Percentiles rank a stretch among this genome's conserved stretches.
Conservation (phyloP, 2,113 vertebrate genomes). For the Oreochromis spilurus region DNA sequence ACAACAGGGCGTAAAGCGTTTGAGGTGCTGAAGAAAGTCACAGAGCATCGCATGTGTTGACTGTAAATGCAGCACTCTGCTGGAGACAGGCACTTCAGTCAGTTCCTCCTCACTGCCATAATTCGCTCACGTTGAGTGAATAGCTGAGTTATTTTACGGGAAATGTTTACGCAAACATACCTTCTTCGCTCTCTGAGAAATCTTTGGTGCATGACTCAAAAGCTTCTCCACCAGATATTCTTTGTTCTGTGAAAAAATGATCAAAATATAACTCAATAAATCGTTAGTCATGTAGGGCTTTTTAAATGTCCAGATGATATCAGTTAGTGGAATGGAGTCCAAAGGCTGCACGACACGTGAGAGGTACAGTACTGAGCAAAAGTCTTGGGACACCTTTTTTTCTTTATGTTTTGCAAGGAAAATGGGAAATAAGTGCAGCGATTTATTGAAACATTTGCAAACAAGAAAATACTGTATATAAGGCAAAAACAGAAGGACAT, state of each 20-base stretch:
- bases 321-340: neutral
- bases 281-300: neutral
- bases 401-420: neutral
- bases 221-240: slow-evolving; percentile 96
- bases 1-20: slow-evolving; percentile 11
- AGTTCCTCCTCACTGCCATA: neutral
- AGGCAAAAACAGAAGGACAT: neutral
- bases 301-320: neutral
- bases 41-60: slow-evolving; percentile 31
- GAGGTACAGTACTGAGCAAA: neutral
- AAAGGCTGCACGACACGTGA: neutral
- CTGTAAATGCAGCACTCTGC: slow-evolving; percentile 43
- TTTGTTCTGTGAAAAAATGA: slow-evolving; percentile 82
- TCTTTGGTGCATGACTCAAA: slow-evolving; percentile 89
- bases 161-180: slow-evolving; percentile 65
- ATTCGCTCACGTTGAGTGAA: slow-evolving; percentile 47
- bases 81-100: slow-evolving; percentile 11
- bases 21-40: slow-evolving; percentile 13
- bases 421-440: neutral
- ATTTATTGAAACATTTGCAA: neutral
- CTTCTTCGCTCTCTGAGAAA: slow-evolving; percentile 94
- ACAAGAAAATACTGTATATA: neutral
- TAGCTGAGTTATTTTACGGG: slow-evolving; percentile 26
- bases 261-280: neutral
- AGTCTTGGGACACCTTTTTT: neutral